Conservation (phyloP, 2,797 vertebrate species). For the Crocidura indochinensis region DNA sequence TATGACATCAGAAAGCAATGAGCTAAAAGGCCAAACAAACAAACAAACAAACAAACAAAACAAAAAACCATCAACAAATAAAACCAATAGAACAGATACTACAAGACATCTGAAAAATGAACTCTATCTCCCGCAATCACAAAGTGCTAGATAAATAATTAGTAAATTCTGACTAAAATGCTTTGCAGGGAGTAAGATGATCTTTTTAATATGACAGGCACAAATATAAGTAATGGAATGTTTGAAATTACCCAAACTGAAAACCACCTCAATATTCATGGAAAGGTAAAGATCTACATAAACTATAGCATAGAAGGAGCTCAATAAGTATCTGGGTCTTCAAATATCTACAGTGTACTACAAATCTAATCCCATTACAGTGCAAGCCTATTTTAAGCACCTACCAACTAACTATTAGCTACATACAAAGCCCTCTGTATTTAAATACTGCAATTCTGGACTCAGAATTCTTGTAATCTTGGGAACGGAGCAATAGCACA, state of each 20-base stretch:
- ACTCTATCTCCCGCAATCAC: neutral
- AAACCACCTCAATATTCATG: conserved; percentile 38
- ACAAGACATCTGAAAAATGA: neutral
- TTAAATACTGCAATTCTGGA: conserved; percentile 15
- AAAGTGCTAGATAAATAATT: conserved; percentile 23
- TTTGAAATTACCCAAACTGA: conserved; percentile 8
- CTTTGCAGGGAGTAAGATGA: conserved; percentile 15
- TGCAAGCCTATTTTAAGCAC: conserved; percentile 20
- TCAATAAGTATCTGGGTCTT: neutral
- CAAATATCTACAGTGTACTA: conserved; percentile 4
- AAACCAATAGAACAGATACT: neutral
- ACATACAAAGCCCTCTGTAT: conserved; percentile 43
- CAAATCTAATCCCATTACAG: conserved; percentile 5
- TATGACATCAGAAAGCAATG: conserved; percentile 14
- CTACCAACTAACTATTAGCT: conserved; percentile 22
- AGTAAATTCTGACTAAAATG: conserved; percentile 61
- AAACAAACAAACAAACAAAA: too few relatives aligned
- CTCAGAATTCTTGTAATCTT: conserved; percentile 39
- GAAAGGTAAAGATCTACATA: conserved; percentile 15
- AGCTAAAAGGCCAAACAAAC: neutral
- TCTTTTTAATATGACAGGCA: conserved; percentile 15
- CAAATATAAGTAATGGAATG: conserved; percentile 57
- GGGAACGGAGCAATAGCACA: too few relatives aligned
- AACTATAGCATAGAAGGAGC: neutral
- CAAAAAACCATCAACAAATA: neutral